These are phyloP conservation scores for Torymus texanus DNA, from an alignment of 2,888 invertebrate genomes.

Conservation along the genomic window DNA sequence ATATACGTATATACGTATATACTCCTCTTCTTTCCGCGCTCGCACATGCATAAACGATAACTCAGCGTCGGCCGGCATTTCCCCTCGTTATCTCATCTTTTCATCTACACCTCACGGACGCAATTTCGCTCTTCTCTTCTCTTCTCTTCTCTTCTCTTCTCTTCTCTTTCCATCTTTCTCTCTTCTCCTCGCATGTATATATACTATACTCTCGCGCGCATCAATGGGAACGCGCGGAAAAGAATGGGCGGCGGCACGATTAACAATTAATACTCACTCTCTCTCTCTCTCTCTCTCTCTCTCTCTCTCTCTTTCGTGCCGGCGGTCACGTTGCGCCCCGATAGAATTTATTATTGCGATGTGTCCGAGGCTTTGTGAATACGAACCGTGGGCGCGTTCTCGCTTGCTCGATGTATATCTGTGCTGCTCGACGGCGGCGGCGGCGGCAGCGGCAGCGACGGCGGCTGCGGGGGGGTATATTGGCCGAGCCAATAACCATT, in stretches of 20 bases:
- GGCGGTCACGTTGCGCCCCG: conserved; percentile 65
- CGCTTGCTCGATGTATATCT: conserved; percentile 59
- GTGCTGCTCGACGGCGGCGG: too few relatives aligned
- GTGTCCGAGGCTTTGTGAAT: conserved; percentile 43
- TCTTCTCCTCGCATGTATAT: background rate
- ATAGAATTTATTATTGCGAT: conserved; percentile 69
- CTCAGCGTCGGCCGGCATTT: conserved; percentile 28
- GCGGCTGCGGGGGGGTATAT: conserved; percentile 58
- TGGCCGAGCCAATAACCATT: conserved; percentile 70
- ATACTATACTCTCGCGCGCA: conserved; percentile 20
- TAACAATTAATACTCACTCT: conserved; percentile 66
- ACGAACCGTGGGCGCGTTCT: background rate
- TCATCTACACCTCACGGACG: conserved; percentile 25
- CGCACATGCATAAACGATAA: conserved; percentile 28
- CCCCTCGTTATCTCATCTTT: conserved; percentile 52
- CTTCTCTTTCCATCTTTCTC: conserved; percentile 50
- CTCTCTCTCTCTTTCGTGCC: conserved; percentile 30
- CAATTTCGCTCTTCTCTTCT: too few relatives aligned
- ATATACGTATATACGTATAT: background rate
- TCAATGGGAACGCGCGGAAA: conserved; percentile 20
- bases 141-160: conserved; percentile 24
- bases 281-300: too few relatives aligned
- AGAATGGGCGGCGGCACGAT: conserved; percentile 57
- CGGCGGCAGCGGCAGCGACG: too few relatives aligned
- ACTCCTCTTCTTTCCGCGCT: conserved; percentile 18